phyloP scores from a whole-genome alignment of 2,888 invertebrate genomes.

The Troides aeacus region DNA sequence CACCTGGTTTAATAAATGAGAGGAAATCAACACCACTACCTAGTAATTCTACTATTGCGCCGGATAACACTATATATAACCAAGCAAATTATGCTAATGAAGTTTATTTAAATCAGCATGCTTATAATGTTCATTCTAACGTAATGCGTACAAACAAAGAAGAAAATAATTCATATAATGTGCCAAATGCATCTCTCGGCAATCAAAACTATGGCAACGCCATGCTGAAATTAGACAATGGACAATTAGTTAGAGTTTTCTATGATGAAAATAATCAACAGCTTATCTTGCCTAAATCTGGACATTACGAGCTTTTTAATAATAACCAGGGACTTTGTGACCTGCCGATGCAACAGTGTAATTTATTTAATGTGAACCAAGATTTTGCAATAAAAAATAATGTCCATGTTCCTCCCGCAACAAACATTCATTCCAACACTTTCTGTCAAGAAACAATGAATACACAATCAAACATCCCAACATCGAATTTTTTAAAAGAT shows the following conservation, averaged over 20 bases:
- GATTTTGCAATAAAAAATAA: conserved; percentile 61
- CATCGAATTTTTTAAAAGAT: conserved; percentile 83
- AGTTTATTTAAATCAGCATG: conserved; percentile 66
- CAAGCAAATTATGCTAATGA: conserved; percentile 59
- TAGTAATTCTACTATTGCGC: conserved; percentile 50
- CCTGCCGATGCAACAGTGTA: conserved; percentile 56
- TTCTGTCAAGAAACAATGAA: conserved; percentile 54
- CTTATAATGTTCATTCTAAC: conserved; percentile 56
- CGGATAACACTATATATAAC: conserved; percentile 63
- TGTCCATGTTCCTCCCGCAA: conserved; percentile 47
- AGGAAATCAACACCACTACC: conserved; percentile 55
- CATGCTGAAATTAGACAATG: conserved; percentile 71
- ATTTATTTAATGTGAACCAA: conserved; percentile 65
- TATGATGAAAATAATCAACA: conserved; percentile 75
- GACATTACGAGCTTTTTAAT: conserved; percentile 73
- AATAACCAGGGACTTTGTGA: conserved; percentile 64
- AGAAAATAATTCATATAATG: conserved; percentile 57
- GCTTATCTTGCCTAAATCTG: conserved; percentile 69
- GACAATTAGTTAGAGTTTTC: conserved; percentile 66
- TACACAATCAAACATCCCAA: conserved; percentile 51
- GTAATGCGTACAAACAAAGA: conserved; percentile 55
- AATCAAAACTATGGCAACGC: conserved; percentile 71
- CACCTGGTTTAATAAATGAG: conserved; percentile 60
- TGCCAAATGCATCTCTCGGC: conserved; percentile 51
- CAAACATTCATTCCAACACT: conserved; percentile 45